Evolutionary conservation across 1,140 invertebrate species (phyloP).

Genomic region (Laupala kohalensis): DNA sequence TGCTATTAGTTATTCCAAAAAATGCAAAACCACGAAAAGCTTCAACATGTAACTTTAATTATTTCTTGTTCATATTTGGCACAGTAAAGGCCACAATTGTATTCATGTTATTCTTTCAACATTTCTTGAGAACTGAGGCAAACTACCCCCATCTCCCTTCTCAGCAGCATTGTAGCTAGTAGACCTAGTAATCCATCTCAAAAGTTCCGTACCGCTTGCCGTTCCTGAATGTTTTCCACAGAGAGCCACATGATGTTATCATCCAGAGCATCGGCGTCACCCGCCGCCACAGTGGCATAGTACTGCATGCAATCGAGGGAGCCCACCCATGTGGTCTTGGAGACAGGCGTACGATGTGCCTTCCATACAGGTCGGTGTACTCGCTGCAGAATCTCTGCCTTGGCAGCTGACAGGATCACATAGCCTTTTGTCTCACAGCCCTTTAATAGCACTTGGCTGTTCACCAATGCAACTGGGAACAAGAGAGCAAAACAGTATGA

Average conservation of each 20-base stretch:
- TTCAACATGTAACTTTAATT: too few species aligned
- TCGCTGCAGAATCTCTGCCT: constrained; percentile 83
- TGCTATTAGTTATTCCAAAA: too few species aligned
- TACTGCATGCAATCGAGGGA: constrained; percentile 97
- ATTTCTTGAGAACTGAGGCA: too few species aligned
- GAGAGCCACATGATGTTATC: constrained; percentile 92
- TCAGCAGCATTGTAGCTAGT: too few species aligned
- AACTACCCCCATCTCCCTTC: too few species aligned
- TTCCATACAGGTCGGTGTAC: constrained; percentile 82
- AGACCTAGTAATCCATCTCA: too few species aligned
- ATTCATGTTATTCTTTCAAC: too few species aligned
- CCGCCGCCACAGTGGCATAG: constrained; percentile 88
- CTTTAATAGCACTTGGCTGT: constrained; percentile 90
- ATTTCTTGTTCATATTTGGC: too few species aligned
- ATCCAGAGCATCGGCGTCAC: constrained; percentile 48
- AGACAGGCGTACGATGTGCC: constrained; percentile 53
- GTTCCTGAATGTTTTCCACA: constrained; percentile 74
- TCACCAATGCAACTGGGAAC: constrained; percentile 80
- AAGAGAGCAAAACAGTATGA: too few species aligned
- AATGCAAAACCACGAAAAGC: too few species aligned
- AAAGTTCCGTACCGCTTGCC: neutral
- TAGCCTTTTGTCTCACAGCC: constrained; percentile 94
- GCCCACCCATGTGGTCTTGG: constrained; percentile 92
- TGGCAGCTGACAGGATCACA: constrained; percentile 89
- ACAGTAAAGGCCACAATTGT: too few species aligned